phyloP scores from a whole-genome alignment of 35 echinoderm and acorn worm genomes.

The Ptychodera flava region DNA sequence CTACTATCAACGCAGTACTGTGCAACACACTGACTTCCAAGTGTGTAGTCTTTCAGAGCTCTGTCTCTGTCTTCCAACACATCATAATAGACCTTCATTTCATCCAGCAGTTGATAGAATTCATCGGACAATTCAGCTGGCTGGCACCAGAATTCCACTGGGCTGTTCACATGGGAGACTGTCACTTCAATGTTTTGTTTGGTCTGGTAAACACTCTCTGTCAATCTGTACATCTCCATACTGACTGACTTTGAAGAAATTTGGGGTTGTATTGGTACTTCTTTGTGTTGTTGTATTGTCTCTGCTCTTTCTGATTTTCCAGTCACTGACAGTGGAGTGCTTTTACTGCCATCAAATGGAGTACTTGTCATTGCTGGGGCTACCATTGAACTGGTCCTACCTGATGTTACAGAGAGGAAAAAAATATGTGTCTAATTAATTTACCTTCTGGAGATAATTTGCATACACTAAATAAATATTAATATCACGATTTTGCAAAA shows the following conservation, averaged over 20 bases:
- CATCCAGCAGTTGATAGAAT: constrained; percentile 6
- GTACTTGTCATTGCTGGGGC: not conserved
- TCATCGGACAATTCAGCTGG: not conserved
- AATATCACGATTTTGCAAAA: too few species aligned
- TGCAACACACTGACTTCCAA: constrained; percentile 61
- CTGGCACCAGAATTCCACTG: not conserved
- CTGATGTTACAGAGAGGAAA: not conserved
- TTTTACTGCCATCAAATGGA: not conserved
- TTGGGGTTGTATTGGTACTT: too few species aligned
- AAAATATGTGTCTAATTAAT: too few species aligned
- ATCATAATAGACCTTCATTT: not conserved
- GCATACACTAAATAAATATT: too few species aligned
- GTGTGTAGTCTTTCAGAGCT: not conserved
- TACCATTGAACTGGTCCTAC: not conserved
- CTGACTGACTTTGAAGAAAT: too few species aligned
- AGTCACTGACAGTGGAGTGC: not conserved
- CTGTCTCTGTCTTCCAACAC: not conserved
- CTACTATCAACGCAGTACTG: constrained; percentile 62
- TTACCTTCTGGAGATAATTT: too few species aligned
- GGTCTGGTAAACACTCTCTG: not conserved
- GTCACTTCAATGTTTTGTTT: not conserved
- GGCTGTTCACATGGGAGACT: constrained; percentile 7
- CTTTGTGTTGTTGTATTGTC: too few species aligned
- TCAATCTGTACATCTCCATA: too few species aligned
- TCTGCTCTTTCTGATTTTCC: too few species aligned